Evolutionary conservation across 2,113 vertebrate genomes (phyloP), one percentile per base, ranked within the genome.

Genomic region (Sylvietta virens): DNA sequence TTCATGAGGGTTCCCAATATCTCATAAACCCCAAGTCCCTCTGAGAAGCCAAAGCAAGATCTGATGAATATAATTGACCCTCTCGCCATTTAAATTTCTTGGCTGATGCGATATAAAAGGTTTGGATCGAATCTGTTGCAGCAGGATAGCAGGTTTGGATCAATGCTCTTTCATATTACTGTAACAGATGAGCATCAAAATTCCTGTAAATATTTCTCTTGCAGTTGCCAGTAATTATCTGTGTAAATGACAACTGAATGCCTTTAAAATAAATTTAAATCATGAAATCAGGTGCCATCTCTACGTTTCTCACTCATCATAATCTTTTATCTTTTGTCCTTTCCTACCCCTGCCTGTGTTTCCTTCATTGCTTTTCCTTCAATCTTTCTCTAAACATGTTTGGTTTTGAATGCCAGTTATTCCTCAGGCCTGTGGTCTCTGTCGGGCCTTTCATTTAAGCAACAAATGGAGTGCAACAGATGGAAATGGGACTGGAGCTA

Each of bases 91-190:
- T 56, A 89, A 76, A 91, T 95, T 92, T 96, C 87, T 58, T 45
- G 53, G 48, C 26, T 93, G 74, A 85, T 90, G 58, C 50, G 18
- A 80, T 82, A 57, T 56, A 76, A 72, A 74, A 93, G n/a, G 37
- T 65, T 85, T 61, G 70, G 81, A 92, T 95, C 11, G 5, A 94
- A 96, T 65, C 31, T 88, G 50, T 30, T 86, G 88, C 85, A 88
- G 79, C 45, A 80, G 50, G 88, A 61, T 39, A 94, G 62, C 28
- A 66, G 64, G 62, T 91, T 88, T 92, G 87, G 81, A 97, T 96
- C 84, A 92, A 95, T 95, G 89, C 10, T 93, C 16, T 82, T 96
- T 90, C 40, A 80, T 88, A 88, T 88, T 93, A 88, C 76, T 90
- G 81, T 86, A 92, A 95, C 19, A 92, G 62, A 56, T 65, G 67